These are phyloP conservation scores for Carcina quercana DNA, from an alignment of 2,888 invertebrate species.

Conservation along the genomic window DNA sequence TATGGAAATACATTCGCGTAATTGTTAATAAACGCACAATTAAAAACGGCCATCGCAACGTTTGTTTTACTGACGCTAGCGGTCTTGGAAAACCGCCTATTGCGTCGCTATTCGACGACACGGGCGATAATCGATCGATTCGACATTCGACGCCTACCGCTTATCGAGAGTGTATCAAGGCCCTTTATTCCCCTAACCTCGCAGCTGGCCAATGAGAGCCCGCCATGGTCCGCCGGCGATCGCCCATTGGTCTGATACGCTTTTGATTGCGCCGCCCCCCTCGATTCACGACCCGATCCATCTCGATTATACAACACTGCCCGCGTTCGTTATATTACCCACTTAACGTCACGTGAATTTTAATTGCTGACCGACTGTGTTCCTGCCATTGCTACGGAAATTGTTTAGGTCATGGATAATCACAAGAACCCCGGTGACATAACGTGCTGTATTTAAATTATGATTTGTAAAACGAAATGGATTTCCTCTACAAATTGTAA, in stretches of 20 bases:
- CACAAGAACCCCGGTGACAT: too few relatives aligned
- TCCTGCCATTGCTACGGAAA: too few relatives aligned
- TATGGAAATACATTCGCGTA: too few relatives aligned
- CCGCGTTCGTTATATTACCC: conserved; percentile 45
- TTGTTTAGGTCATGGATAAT: too few relatives aligned
- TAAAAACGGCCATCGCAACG: conserved; percentile 14
- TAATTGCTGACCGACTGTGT: too few relatives aligned
- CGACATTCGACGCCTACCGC: conserved; percentile 61
- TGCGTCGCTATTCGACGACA: conserved; percentile 24
- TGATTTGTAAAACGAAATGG: too few relatives aligned
- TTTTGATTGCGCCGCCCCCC: conserved; percentile 72
- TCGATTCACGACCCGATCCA: conserved; percentile 67
- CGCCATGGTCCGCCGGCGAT: conserved; percentile 31
- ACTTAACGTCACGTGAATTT: too few relatives aligned
- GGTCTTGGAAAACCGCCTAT: conserved; percentile 16
- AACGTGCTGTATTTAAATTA: too few relatives aligned
- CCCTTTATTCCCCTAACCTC: conserved; percentile 59
- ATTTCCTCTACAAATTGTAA: too few relatives aligned
- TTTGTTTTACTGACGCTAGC: not conserved
- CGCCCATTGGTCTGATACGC: conserved; percentile 64
- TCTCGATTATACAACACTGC: conserved; percentile 64
- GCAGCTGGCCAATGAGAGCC: conserved; percentile 50
- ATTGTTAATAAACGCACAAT: conserved; percentile 1
- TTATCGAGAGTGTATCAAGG: conserved; percentile 70
- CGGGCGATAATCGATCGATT: conserved; percentile 63